Evolutionary conservation across 2,888 invertebrate genomes (phyloP).

Genomic region (Poecilus cupreus): DNA sequence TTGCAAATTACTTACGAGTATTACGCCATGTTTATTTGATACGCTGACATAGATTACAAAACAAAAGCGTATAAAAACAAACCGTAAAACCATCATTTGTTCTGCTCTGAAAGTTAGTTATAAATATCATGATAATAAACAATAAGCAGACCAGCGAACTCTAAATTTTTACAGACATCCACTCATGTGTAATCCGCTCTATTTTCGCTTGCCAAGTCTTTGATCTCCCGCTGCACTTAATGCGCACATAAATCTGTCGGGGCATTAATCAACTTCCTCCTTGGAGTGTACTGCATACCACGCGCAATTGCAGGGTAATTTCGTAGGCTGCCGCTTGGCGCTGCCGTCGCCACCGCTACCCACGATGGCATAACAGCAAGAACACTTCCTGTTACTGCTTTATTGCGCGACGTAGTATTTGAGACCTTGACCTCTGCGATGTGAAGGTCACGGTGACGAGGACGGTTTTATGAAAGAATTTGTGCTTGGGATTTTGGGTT

Average conservation of each 20-base stretch:
- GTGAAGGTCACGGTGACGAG: no score
- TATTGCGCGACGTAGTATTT: constrained; percentile 42
- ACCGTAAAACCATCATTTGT: no score
- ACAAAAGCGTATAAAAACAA: no score
- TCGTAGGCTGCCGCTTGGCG: neutral
- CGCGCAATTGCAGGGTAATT: neutral
- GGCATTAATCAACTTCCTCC: neutral
- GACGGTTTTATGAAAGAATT: no score
- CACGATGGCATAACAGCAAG: neutral
- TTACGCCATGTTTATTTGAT: no score
- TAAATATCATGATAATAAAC: no score
- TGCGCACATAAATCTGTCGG: neutral
- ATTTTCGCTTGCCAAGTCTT: no score
- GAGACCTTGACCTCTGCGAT: neutral
- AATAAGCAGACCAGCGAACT: neutral
- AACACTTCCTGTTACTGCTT: constrained; percentile 47
- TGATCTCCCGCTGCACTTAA: no score
- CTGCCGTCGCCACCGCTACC: neutral
- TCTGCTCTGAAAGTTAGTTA: no score
- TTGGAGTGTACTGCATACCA: neutral
- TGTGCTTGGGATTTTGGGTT: no score
- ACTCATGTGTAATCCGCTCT: neutral
- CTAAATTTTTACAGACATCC: neutral
- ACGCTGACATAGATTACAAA: no score
- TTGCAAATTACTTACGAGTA: no score